These are phyloP conservation scores for Drosophila aldrichi DNA, from an alignment of 2,888 invertebrate species.

Conservation along the genomic window DNA sequence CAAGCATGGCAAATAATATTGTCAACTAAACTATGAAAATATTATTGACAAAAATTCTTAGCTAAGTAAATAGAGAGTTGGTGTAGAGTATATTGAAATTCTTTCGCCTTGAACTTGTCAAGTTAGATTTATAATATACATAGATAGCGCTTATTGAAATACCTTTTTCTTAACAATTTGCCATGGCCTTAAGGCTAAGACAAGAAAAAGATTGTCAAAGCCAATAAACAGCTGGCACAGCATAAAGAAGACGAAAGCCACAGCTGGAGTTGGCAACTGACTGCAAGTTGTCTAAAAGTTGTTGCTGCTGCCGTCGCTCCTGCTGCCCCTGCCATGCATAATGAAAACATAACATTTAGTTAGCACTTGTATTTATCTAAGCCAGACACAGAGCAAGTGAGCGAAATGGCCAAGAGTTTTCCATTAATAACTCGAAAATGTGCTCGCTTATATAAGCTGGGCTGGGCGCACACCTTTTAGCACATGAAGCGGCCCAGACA, in stretches of 20 bases:
- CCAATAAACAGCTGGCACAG: slow-evolving; percentile 59
- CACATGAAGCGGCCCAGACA: slow-evolving; percentile 8
- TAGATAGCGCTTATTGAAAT: slow-evolving; percentile 2
- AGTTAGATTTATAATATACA: neutral
- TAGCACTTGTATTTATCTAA: slow-evolving; percentile 74
- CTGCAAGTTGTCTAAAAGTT: slow-evolving; percentile 51
- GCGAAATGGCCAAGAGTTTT: slow-evolving; percentile 54
- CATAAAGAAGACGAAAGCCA: slow-evolving; percentile 26
- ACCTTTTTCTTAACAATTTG: neutral
- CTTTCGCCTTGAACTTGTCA: neutral
- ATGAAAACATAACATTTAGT: slow-evolving; percentile 82
- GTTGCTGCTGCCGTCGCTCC: slow-evolving; percentile 3
- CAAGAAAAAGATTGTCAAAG: slow-evolving; percentile 48
- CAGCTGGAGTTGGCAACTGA: slow-evolving; percentile 42
- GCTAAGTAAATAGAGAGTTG: neutral
- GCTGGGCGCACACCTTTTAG: slow-evolving; percentile 62
- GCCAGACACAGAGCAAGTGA: slow-evolving; percentile 13
- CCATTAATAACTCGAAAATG: slow-evolving; percentile 80
- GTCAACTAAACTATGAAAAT: neutral
- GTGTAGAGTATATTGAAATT: neutral
- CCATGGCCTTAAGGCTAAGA: neutral
- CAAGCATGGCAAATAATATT: too few species aligned
- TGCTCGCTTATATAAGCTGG: slow-evolving; percentile 73
- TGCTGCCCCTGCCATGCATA: slow-evolving; percentile 53
- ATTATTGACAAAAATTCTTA: neutral